Conservation (phyloP, 2,797 vertebrate species). For the Sebastes alutus region DNA sequence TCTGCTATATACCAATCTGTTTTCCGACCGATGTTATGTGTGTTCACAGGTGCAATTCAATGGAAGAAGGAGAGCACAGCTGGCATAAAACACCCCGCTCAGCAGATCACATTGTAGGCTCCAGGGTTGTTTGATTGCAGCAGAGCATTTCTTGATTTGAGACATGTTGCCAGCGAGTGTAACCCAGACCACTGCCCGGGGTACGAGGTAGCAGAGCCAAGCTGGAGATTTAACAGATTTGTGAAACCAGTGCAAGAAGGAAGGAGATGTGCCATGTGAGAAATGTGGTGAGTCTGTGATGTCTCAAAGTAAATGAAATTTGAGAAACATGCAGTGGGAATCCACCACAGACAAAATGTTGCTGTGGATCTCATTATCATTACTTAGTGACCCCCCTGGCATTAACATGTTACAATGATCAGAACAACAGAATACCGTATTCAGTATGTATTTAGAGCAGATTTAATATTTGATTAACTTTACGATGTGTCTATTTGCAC, state of each 20-base stretch:
- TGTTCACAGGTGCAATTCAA: constrained; percentile 7
- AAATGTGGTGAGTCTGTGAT: neutral
- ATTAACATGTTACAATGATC: neutral
- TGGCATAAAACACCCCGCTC: neutral
- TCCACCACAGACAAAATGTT: neutral
- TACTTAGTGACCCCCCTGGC: neutral
- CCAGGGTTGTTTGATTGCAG: neutral
- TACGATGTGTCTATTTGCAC: too few species aligned
- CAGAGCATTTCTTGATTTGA: neutral
- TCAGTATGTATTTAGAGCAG: neutral
- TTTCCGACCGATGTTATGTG: neutral
- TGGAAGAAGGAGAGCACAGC: neutral
- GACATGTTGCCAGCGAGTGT: neutral
- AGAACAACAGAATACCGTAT: neutral
- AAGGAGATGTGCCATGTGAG: neutral
- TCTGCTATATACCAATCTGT: neutral
- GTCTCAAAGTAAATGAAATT: constrained; percentile 1
- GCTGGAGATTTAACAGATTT: constrained; percentile 13
- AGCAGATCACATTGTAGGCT: neutral
- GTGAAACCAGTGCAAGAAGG: neutral
- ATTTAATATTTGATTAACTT: neutral
- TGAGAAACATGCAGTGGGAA: neutral
- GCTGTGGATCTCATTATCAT: neutral
- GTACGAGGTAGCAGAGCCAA: neutral
- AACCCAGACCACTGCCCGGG: constrained; percentile 3